Evolutionary conservation across 2,888 invertebrate species (phyloP).

Genomic region (Apotomis turbidana): DNA sequence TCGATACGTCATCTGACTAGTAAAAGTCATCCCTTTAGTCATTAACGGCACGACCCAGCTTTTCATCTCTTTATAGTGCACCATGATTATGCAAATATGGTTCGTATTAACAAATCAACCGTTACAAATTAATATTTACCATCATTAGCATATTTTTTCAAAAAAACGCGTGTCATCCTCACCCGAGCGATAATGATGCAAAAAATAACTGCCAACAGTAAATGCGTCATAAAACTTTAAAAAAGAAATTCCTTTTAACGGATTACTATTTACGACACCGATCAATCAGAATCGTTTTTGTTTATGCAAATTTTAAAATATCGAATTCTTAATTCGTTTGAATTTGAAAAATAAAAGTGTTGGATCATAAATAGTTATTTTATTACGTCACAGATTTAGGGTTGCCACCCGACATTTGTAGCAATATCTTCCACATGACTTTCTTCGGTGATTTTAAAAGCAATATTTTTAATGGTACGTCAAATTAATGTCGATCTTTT

Average conservation of each 20-base stretch:
- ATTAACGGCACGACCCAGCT: slow-evolving; percentile 55
- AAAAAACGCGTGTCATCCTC: slow-evolving; percentile 75
- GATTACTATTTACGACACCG: slow-evolving; percentile 71
- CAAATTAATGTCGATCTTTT: slow-evolving; percentile 81
- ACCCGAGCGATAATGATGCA: slow-evolving; percentile 55
- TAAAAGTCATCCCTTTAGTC: slow-evolving; percentile 72
- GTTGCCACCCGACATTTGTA: slow-evolving; percentile 62
- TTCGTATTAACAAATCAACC: slow-evolving; percentile 80
- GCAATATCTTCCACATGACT: slow-evolving; percentile 74
- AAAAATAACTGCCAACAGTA: slow-evolving; percentile 57
- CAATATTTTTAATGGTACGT: slow-evolving; percentile 82
- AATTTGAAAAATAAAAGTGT: slow-evolving; percentile 53
- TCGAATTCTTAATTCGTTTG: slow-evolving; percentile 67
- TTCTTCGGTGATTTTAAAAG: slow-evolving; percentile 71
- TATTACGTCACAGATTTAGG: slow-evolving; percentile 61
- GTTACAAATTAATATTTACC: slow-evolving; percentile 82
- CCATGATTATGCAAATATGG: slow-evolving; percentile 73
- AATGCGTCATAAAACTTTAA: slow-evolving; percentile 65
- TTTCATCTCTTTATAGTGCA: slow-evolving; percentile 55
- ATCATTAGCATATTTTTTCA: slow-evolving; percentile 76
- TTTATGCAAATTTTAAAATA: slow-evolving; percentile 68
- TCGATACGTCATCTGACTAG: slow-evolving; percentile 71
- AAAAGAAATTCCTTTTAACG: slow-evolving; percentile 50
- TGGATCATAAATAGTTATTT: slow-evolving; percentile 70
- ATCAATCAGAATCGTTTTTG: slow-evolving; percentile 71